Evolutionary conservation across 2,113 vertebrate species (phyloP).

Genomic region (Elaphurus davidianus): DNA sequence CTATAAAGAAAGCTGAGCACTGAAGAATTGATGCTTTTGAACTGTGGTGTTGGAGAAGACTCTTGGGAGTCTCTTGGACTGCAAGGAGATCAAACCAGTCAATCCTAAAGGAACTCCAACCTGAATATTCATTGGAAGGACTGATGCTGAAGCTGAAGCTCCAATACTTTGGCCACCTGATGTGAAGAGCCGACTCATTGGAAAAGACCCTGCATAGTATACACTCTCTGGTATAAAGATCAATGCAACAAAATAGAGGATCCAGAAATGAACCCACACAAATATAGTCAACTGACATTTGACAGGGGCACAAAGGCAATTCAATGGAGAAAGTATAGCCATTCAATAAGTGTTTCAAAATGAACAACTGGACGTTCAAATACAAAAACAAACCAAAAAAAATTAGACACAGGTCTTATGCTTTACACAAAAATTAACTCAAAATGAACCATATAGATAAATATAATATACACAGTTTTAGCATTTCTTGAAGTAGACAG

Average conservation of each 20-base stretch:
- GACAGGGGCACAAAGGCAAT: neutral
- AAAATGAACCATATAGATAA: too few relatives aligned
- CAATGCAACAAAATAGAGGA: neutral
- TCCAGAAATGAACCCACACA: neutral
- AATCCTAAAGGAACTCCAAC: neutral
- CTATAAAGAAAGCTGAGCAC: neutral
- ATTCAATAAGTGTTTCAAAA: neutral
- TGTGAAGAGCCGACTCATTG: neutral
- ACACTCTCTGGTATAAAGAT: neutral
- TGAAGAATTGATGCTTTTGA: neutral
- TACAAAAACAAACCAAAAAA: neutral
- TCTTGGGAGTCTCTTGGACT: neutral
- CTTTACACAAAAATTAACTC: neutral
- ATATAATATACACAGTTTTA: neutral
- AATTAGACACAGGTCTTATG: neutral
- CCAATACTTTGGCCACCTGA: neutral
- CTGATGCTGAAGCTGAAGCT: neutral
- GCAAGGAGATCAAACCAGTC: neutral
- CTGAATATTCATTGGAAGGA: neutral
- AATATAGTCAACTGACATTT: neutral
- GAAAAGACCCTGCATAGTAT: neutral
- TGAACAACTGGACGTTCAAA: neutral
- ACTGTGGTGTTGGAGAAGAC: neutral
- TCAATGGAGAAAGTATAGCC: neutral
- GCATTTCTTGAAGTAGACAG: neutral